phyloP scores from a whole-genome alignment of 2,797 vertebrate species.

The Cossypha caffra region DNA sequence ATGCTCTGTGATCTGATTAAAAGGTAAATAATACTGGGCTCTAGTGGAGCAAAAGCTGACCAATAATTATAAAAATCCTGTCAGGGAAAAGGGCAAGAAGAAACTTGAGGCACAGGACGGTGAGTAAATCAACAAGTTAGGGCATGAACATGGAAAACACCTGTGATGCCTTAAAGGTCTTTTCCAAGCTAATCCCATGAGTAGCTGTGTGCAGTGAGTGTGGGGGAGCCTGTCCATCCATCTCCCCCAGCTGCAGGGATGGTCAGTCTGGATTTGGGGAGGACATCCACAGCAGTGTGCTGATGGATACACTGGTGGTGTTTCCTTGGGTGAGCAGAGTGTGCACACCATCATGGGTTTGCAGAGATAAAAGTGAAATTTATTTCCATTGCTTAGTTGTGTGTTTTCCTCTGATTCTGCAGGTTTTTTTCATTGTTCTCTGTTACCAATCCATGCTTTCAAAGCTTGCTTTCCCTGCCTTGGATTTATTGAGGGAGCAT shows the following conservation, averaged over 20 bases:
- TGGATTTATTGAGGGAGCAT: neutral
- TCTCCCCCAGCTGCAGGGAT: neutral
- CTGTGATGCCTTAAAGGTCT: neutral
- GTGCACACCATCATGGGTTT: neutral
- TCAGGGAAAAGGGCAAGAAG: neutral
- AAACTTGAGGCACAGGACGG: neutral
- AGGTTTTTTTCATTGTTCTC: neutral
- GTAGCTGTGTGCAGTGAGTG: accelerated
- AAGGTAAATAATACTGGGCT: neutral
- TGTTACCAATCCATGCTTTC: neutral
- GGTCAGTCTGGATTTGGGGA: neutral
- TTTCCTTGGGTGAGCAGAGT: neutral
- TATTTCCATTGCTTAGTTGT: neutral
- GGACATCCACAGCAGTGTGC: accelerated
- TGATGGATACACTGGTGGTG: neutral
- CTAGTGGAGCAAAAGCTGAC: neutral
- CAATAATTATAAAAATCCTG: neutral
- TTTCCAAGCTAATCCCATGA: neutral
- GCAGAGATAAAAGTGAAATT: neutral
- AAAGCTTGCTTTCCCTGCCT: neutral
- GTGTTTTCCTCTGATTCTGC: neutral
- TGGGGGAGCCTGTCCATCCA: neutral
- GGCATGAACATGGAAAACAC: neutral
- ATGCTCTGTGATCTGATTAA: neutral
- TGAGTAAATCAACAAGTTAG: neutral